Evolutionary conservation across 2,888 invertebrate species (phyloP), one percentile per base, ranked within the genome.

Genomic region (Laspeyria flexula): DNA sequence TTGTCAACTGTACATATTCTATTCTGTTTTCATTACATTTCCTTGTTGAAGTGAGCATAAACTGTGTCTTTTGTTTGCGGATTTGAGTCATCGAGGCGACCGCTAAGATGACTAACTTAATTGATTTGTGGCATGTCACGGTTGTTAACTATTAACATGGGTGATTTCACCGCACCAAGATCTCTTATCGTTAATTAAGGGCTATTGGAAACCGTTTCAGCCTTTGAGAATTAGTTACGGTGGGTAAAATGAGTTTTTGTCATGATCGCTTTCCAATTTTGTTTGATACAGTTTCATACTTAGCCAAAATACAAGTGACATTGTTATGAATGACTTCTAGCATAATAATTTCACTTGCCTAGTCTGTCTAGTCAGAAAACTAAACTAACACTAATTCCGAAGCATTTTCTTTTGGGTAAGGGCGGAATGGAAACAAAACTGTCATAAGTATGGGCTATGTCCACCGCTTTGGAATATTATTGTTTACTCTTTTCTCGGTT

Each of bases 91-190:
- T 79, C 69, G 51, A 55, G 57, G 64, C 65, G 58, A 73, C 72
- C 63, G 65, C 61, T 71, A 70, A 79, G 83, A 85, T 88, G 88
- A 90, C 87, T 88, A 86, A 88, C 79, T 83, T 84, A 82, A 85
- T 85, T 86, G 85, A 87, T 88, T 88, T 83, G 80, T 77, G 65
- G 85, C 86, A 85, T 87, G 88, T 78, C 75, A 84, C 81, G 83
- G 84, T 83, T 73, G 75, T 87, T 86, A 84, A 85, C 76, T 81
- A 78, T 75, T 81, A 80, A 81, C 75, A 75, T 81, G 77, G 81
- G 79, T 86, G 82, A 79, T 81, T 83, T 82, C 76, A 81, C 66
- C 73, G 58, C 62, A 57, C 60, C 69, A 55, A 73, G 55, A 67
- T 60, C 58, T 60, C 49, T 66, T 72, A 64, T 67, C 63, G 59